Evolutionary conservation across 1,140 invertebrate genomes (phyloP).

Genomic region (Paraescarpia echinospica): DNA sequence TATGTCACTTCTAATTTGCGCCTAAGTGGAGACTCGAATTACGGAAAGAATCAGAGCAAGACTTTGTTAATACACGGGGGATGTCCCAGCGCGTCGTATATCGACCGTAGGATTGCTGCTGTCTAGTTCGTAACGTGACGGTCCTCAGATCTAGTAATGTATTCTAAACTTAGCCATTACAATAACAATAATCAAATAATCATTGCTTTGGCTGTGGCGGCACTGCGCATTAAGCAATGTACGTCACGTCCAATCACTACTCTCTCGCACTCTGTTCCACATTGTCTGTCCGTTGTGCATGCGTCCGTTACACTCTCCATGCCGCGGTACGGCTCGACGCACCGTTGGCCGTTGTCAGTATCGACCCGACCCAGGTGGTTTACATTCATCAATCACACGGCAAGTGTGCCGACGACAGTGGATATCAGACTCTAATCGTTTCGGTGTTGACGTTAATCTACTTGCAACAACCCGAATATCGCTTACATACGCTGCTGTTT

Average conservation of each 20-base stretch:
- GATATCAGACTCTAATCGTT: background rate
- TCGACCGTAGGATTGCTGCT: background rate
- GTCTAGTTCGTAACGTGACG: background rate
- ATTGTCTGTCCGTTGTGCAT: background rate
- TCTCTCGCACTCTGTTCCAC: background rate
- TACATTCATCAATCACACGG: background rate
- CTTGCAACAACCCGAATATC: background rate
- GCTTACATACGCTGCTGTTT: background rate
- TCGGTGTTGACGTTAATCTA: background rate
- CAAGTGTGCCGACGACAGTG: background rate
- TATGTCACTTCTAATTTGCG: no score
- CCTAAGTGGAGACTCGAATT: background rate
- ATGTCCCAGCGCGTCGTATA: background rate
- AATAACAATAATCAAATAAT: background rate
- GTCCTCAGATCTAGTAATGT: background rate
- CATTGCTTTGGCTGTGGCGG: background rate
- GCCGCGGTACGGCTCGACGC: background rate
- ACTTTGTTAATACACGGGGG: background rate
- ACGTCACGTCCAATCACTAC: background rate
- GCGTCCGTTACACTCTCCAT: background rate
- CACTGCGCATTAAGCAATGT: background rate
- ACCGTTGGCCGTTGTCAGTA: background rate
- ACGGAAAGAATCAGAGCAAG: background rate
- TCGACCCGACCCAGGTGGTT: background rate
- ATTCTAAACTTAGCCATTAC: no score